phyloP scores from a whole-genome alignment of 1,140 invertebrate species.

The Notospermus geniculatus region DNA sequence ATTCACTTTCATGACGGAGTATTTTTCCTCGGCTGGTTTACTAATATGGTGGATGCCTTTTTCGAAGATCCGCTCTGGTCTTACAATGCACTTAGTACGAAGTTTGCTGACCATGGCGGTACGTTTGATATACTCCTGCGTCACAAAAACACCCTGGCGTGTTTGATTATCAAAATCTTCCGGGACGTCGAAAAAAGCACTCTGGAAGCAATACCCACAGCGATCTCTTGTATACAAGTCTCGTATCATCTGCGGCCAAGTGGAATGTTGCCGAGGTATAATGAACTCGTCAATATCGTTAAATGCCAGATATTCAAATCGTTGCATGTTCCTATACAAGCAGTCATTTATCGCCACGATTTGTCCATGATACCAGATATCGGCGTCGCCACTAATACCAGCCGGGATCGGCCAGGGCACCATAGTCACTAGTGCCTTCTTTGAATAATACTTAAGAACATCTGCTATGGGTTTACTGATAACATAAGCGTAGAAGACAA shows the following conservation, averaged over 20 bases:
- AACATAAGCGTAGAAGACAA: slow-evolving; percentile 27
- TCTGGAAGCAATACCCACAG: slow-evolving; percentile 12
- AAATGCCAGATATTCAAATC: slow-evolving; percentile 24
- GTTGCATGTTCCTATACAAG: slow-evolving; percentile 23
- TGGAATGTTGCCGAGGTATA: slow-evolving; percentile 15
- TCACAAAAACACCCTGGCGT: neutral
- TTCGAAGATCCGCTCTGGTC: slow-evolving; percentile 26
- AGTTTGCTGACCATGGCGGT: slow-evolving; percentile 9
- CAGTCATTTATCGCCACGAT: slow-evolving; percentile 32
- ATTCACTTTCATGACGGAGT: too few relatives aligned
- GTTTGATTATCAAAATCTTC: neutral
- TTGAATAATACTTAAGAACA: slow-evolving; percentile 23
- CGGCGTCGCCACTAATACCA: neutral
- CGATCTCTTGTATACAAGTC: neutral
- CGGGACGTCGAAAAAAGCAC: slow-evolving; percentile 11
- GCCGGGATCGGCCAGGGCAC: slow-evolving; percentile 23
- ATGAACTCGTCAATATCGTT: slow-evolving; percentile 33
- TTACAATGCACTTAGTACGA: slow-evolving; percentile 25
- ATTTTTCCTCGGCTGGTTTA: slow-evolving; percentile 2
- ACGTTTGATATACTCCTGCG: neutral
- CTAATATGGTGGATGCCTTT: slow-evolving; percentile 31
- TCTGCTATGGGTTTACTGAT: slow-evolving; percentile 13
- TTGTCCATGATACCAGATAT: slow-evolving; percentile 27
- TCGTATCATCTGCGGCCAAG: neutral
- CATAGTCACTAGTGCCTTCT: slow-evolving; percentile 10